Percentiles rank a stretch among this genome's conserved stretches.
These are phyloP conservation scores for Ceratosolen solmsi DNA, from an alignment of 1,140 invertebrate species.

Conservation along the genomic window DNA sequence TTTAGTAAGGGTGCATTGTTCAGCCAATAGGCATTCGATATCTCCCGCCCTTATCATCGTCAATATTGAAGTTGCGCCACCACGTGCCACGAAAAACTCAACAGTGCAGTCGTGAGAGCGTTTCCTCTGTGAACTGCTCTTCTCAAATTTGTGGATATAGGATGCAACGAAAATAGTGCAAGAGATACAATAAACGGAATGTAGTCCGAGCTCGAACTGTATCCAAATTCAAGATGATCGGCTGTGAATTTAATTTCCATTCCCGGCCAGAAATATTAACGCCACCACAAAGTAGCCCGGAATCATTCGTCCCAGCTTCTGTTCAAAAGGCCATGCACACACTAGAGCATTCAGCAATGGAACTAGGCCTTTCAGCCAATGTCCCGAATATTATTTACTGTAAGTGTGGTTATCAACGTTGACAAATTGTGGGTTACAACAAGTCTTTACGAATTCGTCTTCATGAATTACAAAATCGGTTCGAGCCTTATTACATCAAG, in stretches of 20 bases:
- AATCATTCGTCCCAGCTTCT: conserved; percentile 54
- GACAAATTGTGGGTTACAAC: not conserved
- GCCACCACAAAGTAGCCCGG: conserved; percentile 69
- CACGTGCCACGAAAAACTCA: conserved; percentile 17
- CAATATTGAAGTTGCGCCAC: not conserved
- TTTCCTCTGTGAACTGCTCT: not conserved
- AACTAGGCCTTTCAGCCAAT: conserved; percentile 64
- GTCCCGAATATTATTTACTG: conserved; percentile 83
- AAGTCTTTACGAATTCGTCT: too few species aligned
- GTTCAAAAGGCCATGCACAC: conserved; percentile 65
- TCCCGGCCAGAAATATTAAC: conserved; percentile 63
- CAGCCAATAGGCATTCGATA: not conserved
- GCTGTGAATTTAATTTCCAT: conserved; percentile 61
- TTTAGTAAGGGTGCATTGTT: not conserved
- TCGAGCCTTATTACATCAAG: too few species aligned
- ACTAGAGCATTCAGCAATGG: conserved; percentile 75
- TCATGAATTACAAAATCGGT: too few species aligned
- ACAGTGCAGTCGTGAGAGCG: conserved; percentile 17
- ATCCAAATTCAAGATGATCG: conserved; percentile 57
- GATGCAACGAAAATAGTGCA: not conserved
- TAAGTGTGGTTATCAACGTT: conserved; percentile 70
- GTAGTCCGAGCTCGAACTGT: not conserved
- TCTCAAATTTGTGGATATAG: not conserved
- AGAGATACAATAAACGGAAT: not conserved
- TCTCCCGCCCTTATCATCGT: not conserved